phyloP scores from a whole-genome alignment of 1,140 invertebrate species.

The Zaprionus gabonicus region DNA sequence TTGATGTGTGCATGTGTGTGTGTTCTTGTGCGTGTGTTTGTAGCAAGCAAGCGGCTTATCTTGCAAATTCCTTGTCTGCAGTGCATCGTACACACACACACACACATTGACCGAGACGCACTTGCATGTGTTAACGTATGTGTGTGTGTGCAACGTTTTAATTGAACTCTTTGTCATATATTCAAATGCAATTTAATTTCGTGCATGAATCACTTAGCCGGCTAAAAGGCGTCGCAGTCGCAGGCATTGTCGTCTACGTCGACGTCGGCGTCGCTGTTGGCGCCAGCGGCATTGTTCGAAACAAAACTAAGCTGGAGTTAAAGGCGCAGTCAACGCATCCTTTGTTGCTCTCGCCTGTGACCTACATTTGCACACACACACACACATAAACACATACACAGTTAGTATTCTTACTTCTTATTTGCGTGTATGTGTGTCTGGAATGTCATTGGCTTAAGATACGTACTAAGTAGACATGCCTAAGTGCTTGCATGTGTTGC shows the following conservation, averaged over 20 bases:
- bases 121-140: neutral
- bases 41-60: conserved; percentile 39
- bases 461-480: conserved; percentile 18
- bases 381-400: conserved; percentile 10
- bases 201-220: conserved; percentile 40
- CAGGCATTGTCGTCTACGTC: neutral
- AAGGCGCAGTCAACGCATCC: conserved; percentile 20
- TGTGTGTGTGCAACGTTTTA: conserved; percentile 10
- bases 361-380: conserved; percentile 23
- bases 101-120: neutral
- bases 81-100: conserved; percentile 8
- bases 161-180: conserved; percentile 16
- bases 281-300: neutral
- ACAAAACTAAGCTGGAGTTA: neutral
- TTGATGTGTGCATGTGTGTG: neutral
- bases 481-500: conserved; percentile 21
- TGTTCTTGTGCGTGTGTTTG: neutral
- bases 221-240: conserved; percentile 34
- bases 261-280: neutral
- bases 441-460: conserved; percentile 39
- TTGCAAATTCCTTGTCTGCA: conserved; percentile 49
- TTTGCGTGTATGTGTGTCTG: conserved; percentile 12
- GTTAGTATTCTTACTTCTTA: neutral
- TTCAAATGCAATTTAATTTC: neutral
- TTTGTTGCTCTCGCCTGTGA: conserved; percentile 45